Evolutionary conservation across 2,113 vertebrate genomes (phyloP).

Genomic region (Micronycteris hirsuta): DNA sequence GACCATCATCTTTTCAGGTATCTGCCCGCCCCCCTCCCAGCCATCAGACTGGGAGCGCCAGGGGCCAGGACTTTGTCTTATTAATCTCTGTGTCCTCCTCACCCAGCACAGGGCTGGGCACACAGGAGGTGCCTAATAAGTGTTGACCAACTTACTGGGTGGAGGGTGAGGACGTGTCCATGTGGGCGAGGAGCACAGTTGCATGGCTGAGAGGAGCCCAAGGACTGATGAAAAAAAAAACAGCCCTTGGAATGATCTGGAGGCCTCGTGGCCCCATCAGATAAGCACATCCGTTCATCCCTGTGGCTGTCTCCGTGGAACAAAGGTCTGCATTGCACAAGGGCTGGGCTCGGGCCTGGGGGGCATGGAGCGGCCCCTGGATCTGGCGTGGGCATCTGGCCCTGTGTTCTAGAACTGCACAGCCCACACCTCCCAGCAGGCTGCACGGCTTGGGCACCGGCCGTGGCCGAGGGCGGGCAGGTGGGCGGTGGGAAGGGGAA

Average conservation of each 20-base stretch:
- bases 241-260: neutral
- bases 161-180: neutral
- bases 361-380: neutral
- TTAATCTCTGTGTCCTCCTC: neutral
- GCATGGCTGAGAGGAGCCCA: neutral
- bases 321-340: neutral
- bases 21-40: fast-evolving
- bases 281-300: neutral
- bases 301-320: neutral
- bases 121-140: neutral
- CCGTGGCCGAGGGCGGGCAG: neutral
- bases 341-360: neutral
- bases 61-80: neutral
- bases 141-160: neutral
- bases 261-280: slow-evolving; percentile 26
- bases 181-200: neutral
- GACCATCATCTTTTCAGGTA: neutral
- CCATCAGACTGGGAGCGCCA: neutral
- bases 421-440: neutral
- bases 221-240: neutral
- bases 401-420: neutral
- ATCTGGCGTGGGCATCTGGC: neutral
- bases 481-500: slow-evolving; percentile 34
- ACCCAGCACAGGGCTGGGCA: neutral
- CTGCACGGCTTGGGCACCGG: neutral